Percentiles rank a stretch among this genome's conserved stretches.
These are phyloP conservation scores for Archegozetes longisetosus DNA, from an alignment of 1,140 invertebrate species.

Conservation along the genomic window DNA sequence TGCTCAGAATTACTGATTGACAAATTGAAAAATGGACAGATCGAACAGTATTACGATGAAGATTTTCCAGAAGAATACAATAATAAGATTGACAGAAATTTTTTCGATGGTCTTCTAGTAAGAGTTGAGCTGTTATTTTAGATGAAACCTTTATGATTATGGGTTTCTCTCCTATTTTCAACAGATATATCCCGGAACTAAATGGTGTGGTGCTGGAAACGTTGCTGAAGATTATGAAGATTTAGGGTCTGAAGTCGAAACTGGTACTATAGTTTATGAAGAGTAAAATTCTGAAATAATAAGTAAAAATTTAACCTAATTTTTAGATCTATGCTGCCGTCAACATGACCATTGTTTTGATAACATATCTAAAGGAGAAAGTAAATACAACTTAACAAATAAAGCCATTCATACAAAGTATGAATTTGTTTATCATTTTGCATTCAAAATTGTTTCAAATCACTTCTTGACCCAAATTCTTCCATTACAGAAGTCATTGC, in stretches of 20 bases:
- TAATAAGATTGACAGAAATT: not conserved
- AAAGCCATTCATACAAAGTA: slow-evolving; percentile 33
- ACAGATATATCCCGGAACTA: slow-evolving; percentile 31
- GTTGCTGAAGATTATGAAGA: slow-evolving; percentile 46
- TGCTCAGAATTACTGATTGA: not conserved
- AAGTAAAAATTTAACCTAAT: not conserved
- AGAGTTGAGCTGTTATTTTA: no score
- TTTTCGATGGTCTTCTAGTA: not conserved
- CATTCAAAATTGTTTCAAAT: no score
- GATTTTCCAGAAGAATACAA: not conserved
- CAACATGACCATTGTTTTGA: slow-evolving; percentile 52
- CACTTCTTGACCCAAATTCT: not conserved
- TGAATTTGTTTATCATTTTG: slow-evolving; percentile 13
- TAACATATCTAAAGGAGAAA: slow-evolving; percentile 39
- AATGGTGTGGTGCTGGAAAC: slow-evolving; percentile 56
- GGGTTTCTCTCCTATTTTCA: no score
- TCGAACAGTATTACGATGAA: not conserved
- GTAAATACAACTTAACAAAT: slow-evolving; percentile 45
- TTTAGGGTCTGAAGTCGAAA: slow-evolving; percentile 42
- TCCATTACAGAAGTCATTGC: slow-evolving; percentile 40
- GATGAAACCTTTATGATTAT: no score
- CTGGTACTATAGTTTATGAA: slow-evolving; percentile 20
- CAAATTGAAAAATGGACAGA: not conserved
- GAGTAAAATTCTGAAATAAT: no score
- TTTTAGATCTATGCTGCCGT: slow-evolving; percentile 50